These are phyloP conservation scores for Laticauda colubrina DNA, from an alignment of 2,113 vertebrate species.

Conservation along the genomic window DNA sequence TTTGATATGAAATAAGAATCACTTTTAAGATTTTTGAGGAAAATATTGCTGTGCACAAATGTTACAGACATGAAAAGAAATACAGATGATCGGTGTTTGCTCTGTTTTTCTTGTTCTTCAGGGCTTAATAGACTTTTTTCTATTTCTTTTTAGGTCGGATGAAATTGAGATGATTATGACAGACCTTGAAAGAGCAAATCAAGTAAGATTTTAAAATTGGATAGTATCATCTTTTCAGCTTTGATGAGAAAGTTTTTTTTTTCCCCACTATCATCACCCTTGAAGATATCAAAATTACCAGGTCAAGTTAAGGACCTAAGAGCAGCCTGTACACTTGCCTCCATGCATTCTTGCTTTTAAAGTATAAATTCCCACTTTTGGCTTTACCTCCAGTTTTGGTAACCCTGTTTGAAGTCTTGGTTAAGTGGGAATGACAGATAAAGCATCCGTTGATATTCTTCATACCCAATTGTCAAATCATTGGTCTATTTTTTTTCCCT, in stretches of 20 bases:
- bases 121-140: conserved; percentile 49
- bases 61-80: no score
- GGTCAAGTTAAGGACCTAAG: neutral
- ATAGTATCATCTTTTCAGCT: neutral
- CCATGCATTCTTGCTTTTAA: neutral
- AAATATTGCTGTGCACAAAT: neutral
- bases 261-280: neutral
- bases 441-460: neutral
- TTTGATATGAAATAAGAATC: neutral
- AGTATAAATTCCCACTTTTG: neutral
- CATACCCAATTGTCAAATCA: neutral
- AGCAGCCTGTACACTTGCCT: neutral
- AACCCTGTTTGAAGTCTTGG: neutral
- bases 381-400: neutral
- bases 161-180: conserved; percentile 99
- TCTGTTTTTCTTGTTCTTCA: neutral
- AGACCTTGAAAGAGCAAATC: conserved; percentile 97
- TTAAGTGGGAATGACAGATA: neutral
- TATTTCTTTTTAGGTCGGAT: conserved; percentile 80
- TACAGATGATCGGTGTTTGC: neutral
- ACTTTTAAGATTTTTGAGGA: neutral
- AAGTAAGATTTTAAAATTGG: conserved; percentile 75
- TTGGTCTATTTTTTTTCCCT: neutral
- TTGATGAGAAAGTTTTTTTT: neutral
- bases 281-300: neutral